These are phyloP conservation scores for Ciona savignyi DNA, from an alignment of 23 tunicate genomes.

Conservation along the genomic window DNA sequence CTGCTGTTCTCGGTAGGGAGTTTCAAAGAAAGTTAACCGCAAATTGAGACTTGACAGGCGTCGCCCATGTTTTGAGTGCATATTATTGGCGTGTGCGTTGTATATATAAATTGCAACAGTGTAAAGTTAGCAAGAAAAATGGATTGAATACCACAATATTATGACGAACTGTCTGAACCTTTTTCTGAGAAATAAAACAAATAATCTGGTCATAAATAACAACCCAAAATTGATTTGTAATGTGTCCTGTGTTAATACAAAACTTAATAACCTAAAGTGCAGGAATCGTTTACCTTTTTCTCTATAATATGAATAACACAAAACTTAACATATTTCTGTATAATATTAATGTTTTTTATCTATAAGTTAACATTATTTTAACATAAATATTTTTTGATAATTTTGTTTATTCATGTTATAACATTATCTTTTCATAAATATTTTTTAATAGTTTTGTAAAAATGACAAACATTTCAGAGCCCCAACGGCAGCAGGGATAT, in stretches of 20 bases:
- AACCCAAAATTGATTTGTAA: no score
- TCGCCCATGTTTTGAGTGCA: no score
- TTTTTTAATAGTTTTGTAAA: background rate
- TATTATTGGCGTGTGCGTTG: no score
- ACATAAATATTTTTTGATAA: background rate
- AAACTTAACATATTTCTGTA: background rate
- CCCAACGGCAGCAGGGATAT: slow-evolving; percentile 15
- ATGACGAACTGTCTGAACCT: background rate
- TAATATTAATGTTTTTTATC: background rate
- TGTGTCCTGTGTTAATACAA: no score
- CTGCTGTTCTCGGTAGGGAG: slow-evolving; percentile 48
- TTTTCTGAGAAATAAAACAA: background rate
- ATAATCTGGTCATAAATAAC: background rate
- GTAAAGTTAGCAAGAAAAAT: no score
- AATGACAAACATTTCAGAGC: background rate
- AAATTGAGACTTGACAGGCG: no score
- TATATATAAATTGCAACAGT: no score
- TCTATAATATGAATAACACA: no score
- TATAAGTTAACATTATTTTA: no score
- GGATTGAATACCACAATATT: background rate
- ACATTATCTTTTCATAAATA: background rate
- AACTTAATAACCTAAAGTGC: no score
- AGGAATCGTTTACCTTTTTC: no score
- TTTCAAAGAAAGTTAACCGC: background rate
- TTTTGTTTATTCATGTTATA: background rate